Base-by-base conservation (phyloP, 2,888 invertebrate genomes). In the Drosophila monieri region DNA sequence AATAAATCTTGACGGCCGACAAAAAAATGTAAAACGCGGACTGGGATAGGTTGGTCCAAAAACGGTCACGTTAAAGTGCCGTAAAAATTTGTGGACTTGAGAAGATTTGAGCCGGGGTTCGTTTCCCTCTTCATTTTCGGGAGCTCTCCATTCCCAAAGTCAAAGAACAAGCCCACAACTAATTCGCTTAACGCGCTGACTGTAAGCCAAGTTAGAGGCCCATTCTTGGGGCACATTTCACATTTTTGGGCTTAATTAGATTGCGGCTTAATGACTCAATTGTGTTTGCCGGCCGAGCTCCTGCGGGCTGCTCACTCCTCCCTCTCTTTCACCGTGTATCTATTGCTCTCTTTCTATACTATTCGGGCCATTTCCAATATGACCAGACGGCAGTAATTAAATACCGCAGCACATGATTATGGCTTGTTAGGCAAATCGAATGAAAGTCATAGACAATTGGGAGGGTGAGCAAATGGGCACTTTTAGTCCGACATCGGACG, bases 191-290 rank as follows among this genome's bases (percentile, higher is more conserved):
- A 72, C 64, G 72, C 44, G 23, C 32, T 14, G 52, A 27, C 51
- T 44, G 37, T 55, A 47, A 61, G 53, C 62, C 48, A 32, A 68
- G 25, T 46, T 58, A 23, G 58, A 25, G 49, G 60, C 21, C 58
- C 52, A 65, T 65, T 68, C 52, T 60, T 27, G 47, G 55, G 52
- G 49, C 27, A 49, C 49, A 47, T 57, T 65, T 77, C 74, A 74
- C 87, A 84, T 86, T 81, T 87, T 81, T 74, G 76, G 85, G 74
- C 87, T 81, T 84, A 84, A 84, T 84, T 84, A 85, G 85, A 84
- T 85, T 83, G 84, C 68, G 88, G 86, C 86, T 76, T 84, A 84
- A 88, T 84, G 84, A 84, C 85, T 84, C 84, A 84, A 84, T 84
- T 84, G 84, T 84, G 85, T 87, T 80, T 74, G 78, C 74, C 70